Conservation (phyloP, 2,797 vertebrate species). For the Eleutherodactylus coqui region DNA sequence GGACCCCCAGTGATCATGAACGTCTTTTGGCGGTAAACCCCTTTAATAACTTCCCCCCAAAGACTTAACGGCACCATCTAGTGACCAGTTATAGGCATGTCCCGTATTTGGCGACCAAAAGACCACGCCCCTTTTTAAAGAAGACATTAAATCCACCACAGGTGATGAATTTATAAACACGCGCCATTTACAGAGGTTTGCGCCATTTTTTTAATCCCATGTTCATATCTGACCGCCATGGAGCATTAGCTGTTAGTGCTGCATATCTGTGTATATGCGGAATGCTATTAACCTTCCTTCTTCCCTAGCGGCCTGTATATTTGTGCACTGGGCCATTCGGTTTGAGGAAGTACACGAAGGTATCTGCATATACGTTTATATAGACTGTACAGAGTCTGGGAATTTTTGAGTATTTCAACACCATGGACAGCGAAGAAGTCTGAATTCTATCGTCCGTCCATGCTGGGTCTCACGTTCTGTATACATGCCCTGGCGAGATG, state of each 20-base stretch:
- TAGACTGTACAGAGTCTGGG: neutral
- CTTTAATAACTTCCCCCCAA: no score
- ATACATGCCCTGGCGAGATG: neutral
- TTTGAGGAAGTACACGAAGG: neutral
- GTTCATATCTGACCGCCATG: no score
- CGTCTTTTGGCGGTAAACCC: no score
- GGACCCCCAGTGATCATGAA: no score
- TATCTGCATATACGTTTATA: no score
- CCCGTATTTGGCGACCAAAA: neutral
- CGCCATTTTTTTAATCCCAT: neutral
- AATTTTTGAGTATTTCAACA: neutral
- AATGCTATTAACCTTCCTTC: no score
- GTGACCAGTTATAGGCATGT: neutral
- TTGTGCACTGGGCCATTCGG: neutral
- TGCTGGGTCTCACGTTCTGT: neutral
- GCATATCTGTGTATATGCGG: no score
- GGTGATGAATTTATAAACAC: neutral
- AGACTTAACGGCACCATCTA: no score
- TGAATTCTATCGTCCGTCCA: neutral
- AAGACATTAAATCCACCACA: neutral
- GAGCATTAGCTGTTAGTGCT: no score
- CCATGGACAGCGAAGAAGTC: constrained; percentile 2
- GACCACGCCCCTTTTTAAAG: neutral
- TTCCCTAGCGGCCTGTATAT: neutral
- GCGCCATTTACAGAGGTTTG: no score